These are phyloP conservation scores for Pipistrellus pygmaeus DNA, from an alignment of 2,797 vertebrate genomes.

Conservation along the genomic window DNA sequence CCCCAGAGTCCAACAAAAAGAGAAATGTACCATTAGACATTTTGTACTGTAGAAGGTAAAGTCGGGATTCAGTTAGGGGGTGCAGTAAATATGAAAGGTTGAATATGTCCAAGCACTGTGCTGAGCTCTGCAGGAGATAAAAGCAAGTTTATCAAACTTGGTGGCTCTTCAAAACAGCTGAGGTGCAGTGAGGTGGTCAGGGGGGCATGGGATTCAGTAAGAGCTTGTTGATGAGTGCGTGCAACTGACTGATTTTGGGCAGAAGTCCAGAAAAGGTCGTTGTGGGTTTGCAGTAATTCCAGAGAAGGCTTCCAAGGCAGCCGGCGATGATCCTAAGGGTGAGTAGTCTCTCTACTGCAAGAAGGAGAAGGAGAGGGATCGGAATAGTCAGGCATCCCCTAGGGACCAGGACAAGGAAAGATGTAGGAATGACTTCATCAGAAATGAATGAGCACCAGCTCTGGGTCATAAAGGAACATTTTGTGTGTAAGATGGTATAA, in stretches of 20 bases:
- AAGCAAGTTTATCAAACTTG: neutral
- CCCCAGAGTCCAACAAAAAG: neutral
- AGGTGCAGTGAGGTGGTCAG: neutral
- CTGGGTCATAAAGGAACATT: neutral
- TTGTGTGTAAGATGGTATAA: neutral
- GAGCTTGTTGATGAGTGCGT: neutral
- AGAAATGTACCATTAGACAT: neutral
- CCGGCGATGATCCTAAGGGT: neutral
- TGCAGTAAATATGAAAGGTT: neutral
- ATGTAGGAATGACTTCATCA: neutral
- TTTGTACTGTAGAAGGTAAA: neutral
- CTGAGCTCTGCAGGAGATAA: neutral
- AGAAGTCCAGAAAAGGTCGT: slow-evolving; percentile 87
- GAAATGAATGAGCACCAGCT: neutral
- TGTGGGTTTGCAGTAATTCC: slow-evolving; percentile 29
- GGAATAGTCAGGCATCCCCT: neutral
- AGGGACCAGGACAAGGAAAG: neutral
- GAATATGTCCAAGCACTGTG: neutral
- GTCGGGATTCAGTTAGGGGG: neutral
- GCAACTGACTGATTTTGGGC: neutral
- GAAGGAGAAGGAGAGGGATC: neutral
- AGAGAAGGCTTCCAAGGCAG: slow-evolving; percentile 29
- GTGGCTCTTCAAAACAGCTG: neutral
- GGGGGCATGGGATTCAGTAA: neutral
- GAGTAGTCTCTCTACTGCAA: neutral